Base-by-base conservation (phyloP, 1,140 invertebrate species). In the Drosophila rhopaloa region DNA sequence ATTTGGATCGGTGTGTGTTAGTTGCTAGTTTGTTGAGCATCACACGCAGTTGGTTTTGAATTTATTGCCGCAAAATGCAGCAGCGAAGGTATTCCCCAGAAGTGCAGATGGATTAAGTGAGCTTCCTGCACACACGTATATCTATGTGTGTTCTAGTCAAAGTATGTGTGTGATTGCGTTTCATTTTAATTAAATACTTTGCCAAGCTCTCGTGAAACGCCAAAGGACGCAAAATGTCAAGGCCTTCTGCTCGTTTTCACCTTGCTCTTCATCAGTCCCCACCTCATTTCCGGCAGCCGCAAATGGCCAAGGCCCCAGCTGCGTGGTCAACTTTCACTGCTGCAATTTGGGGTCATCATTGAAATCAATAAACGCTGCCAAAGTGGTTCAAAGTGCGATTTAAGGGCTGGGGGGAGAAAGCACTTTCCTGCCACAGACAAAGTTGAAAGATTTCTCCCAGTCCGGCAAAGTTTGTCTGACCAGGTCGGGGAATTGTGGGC, bases 81-180 rank as follows among this genome's bases (percentile, higher is more conserved):
- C 67, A 65, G 72, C 35, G 29, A 41, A 77, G 61, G 54, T 58
- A 71, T 70, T 55, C 63, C 67, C 61, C 70, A 67, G 43, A 88
- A 71, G 50, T 89, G 84, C 84, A 89, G 77, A 84, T 89, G 84
- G 85, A 89, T 89, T 89, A 89, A 84, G 62, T 84, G 68, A 41
- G 77, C 51, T 70, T 27, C 38, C 14, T 5, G 14, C 7, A 40
- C 9, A n/a, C 27, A 19, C 29, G 8, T 53, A 16, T 48, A 46
- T 56, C 40, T 44, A n/a, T 46, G 46, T 14, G 51, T 56, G 44
- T 67, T 10, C 13, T 19, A 48, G n/a, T 11, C 24, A 9, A 19
- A 19, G 53, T 47, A 53, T 63, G 44, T 46, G 50, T 55, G 50
- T 76, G 79, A 61, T 62, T 79, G 63, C 76, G 74, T 77, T 77